Evolutionary conservation across 2,888 invertebrate genomes (phyloP).

Genomic region (Leptopilina syphax): DNA sequence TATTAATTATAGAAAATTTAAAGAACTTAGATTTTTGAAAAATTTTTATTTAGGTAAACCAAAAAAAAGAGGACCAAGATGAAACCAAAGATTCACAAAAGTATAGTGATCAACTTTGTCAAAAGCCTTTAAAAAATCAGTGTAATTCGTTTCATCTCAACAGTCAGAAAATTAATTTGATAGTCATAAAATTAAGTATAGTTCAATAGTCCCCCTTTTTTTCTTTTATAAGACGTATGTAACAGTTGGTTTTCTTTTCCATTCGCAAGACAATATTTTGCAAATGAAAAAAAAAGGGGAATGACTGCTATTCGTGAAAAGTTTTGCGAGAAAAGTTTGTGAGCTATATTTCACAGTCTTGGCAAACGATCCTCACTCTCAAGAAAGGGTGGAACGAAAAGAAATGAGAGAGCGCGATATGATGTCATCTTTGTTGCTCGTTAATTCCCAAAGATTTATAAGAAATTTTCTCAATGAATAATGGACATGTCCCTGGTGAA

Average conservation of each 20-base stretch:
- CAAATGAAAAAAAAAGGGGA: conserved; percentile 23
- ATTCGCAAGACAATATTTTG: conserved; percentile 2
- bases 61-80: too few species aligned
- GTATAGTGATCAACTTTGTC: too few species aligned
- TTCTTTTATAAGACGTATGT: too few species aligned
- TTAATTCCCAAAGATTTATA: conserved; percentile 74
- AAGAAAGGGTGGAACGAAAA: conserved; percentile 47
- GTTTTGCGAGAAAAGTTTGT: conserved; percentile 72
- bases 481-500: conserved; percentile 49
- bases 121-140: too few species aligned
- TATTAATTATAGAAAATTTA: too few species aligned
- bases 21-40: too few species aligned
- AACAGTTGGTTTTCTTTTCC: background rate
- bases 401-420: conserved; percentile 61
- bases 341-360: conserved; percentile 70
- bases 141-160: too few species aligned
- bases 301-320: conserved; percentile 61
- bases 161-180: too few species aligned
- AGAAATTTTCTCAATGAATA: conserved; percentile 67
- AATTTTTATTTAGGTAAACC: too few species aligned
- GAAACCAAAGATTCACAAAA: too few species aligned
- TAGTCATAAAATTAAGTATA: too few species aligned
- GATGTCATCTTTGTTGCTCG: conserved; percentile 69
- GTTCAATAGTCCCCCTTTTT: too few species aligned
- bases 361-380: conserved; percentile 49